phyloP scores from a whole-genome alignment of 2,113 vertebrate species.

The Vicugna pacos region DNA sequence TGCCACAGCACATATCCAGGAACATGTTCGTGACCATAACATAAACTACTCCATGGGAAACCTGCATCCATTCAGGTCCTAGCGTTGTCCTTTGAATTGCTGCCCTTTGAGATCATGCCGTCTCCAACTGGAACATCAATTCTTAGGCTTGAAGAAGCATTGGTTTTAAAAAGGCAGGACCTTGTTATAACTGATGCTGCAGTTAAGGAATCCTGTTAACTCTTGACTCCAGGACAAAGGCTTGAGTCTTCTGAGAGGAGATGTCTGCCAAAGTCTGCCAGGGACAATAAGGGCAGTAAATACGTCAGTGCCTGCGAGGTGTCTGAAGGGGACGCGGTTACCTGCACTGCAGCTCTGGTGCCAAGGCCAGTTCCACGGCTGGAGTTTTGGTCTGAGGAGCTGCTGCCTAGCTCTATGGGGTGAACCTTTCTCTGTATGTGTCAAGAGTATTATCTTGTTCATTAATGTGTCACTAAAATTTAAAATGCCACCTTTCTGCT shows the following conservation, averaged over 20 bases:
- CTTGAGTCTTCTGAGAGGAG: not conserved
- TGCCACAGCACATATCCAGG: not conserved
- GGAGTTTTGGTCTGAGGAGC: constrained; percentile 35
- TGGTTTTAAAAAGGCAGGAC: not conserved
- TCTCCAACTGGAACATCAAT: not conserved
- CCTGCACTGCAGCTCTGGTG: not conserved
- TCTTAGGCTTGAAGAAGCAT: not conserved
- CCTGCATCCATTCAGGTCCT: not conserved
- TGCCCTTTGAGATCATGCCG: not conserved
- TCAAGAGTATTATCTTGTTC: constrained; percentile 60
- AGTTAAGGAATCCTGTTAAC: constrained; percentile 40
- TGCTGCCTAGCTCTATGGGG: not conserved
- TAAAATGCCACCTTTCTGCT: constrained; percentile 55
- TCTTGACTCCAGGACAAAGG: not conserved
- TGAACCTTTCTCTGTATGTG: not conserved
- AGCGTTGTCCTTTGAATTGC: not conserved
- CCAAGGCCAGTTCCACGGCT: not conserved
- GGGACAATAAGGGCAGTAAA: not conserved
- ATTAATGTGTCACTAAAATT: constrained; percentile 65
- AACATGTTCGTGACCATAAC: not conserved
- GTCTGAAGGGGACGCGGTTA: not conserved
- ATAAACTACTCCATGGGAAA: not conserved
- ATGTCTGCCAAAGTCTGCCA: not conserved
- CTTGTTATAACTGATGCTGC: not conserved
- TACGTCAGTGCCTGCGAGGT: not conserved